phyloP scores from a whole-genome alignment of 2,797 vertebrate genomes.

The Loriculus beryllinus region DNA sequence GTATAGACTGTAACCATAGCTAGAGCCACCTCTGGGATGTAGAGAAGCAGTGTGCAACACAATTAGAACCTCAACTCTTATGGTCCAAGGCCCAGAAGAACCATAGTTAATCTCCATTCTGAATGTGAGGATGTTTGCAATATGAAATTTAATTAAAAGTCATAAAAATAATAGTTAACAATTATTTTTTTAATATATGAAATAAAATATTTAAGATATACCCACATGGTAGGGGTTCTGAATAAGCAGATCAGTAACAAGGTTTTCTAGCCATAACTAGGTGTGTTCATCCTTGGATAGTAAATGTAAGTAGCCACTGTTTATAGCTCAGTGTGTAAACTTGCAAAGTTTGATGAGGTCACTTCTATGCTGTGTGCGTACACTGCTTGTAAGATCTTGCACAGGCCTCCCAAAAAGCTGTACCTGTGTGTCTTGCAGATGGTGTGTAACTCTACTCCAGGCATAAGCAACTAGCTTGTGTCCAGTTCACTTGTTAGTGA shows the following conservation, averaged over 20 bases:
- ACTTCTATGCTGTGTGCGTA: accelerated
- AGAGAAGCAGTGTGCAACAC: no score
- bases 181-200: not conserved
- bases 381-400: not conserved
- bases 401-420: not conserved
- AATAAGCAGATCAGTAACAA: not conserved
- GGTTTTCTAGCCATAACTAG: not conserved
- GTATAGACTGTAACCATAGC: not conserved
- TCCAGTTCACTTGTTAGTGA: accelerated
- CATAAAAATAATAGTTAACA: not conserved
- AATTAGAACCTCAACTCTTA: not conserved
- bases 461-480: not conserved
- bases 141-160: not conserved
- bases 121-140: not conserved
- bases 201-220: not conserved
- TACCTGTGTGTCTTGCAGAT: not conserved
- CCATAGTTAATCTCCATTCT: not conserved
- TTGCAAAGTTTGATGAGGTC: not conserved
- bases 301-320: not conserved
- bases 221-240: not conserved
- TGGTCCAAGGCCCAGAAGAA: not conserved
- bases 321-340: not conserved
- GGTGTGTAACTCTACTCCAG: not conserved
- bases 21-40: not conserved
- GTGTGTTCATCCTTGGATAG: no score